Evolutionary conservation across 2,797 vertebrate genomes (phyloP), one percentile per base, ranked within the genome.

Genomic region (Lutjanus campechanus): DNA sequence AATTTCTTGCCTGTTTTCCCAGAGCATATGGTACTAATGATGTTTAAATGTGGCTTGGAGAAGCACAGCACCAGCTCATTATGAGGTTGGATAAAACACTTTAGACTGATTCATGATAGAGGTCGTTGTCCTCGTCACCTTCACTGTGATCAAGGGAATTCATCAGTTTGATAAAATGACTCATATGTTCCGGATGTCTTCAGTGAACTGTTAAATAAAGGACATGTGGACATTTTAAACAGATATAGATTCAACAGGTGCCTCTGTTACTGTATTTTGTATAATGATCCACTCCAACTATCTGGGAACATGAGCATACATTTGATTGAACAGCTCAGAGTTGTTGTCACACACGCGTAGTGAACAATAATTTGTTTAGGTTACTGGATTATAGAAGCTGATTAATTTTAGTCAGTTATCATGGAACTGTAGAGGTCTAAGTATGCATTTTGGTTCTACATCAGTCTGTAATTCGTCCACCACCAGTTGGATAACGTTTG

Each of bases 21-120:
- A 36, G 11, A 82, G 80, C 73, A 74, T 69, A 73, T 84, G 54
- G 53, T 54, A 17, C 60, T 79, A 81, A 73, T 77, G 76, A 66
- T 66, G 63, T 66, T 67, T 70, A 61, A 85, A 84, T 65, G 68
- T 62, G 69, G 43, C 54, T 69, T 25, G 22, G 47, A 76, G 46
- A 73, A 81, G 70, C 74, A 58, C 10, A 46, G 71, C 62, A 62
- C 43, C 63, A 43, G 41, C 68, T 84, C 59, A 81, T 83, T 82
- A 79, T 53, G 36, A 5, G 36, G 67, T 36, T 50, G 44, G n/a
- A 74, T 69, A 49, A 70, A 83, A 58, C 22, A 50, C 70, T 59
- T 66, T 13, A 70, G 19, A 56, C 43, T 40, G 55, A 51, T n/a
- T 22, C 40, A 73, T 75, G 53, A 69, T 20, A 29, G 40, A 69